Conservation (phyloP, 2,113 vertebrate species). For the Gallinago undulata region DNA sequence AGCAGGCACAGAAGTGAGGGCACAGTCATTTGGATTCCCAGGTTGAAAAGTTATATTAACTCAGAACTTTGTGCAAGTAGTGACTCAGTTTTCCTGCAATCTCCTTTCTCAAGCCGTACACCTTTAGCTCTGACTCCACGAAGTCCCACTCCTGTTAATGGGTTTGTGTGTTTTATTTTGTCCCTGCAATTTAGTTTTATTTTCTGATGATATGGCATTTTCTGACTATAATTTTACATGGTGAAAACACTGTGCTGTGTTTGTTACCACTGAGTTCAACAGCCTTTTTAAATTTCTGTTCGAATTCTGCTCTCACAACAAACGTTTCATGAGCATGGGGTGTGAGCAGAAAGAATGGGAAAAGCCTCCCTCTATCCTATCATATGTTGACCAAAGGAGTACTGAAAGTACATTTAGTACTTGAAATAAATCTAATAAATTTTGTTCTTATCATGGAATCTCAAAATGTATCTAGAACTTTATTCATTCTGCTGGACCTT, state of each 20-base stretch:
- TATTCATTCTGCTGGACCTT: neutral
- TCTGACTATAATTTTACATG: neutral
- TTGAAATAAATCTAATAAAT: neutral
- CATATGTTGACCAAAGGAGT: neutral
- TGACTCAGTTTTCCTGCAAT: neutral
- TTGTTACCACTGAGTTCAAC: neutral
- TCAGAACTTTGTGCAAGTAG: neutral
- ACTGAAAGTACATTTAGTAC: neutral
- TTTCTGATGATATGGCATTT: neutral
- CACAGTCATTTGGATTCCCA: neutral
- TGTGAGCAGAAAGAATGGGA: neutral
- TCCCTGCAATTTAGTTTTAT: neutral
- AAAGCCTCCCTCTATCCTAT: neutral
- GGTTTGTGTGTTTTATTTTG: neutral
- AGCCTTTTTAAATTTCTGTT: neutral
- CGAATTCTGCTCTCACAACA: neutral
- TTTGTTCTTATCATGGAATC: neutral
- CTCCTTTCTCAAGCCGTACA: neutral
- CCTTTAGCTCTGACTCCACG: neutral
- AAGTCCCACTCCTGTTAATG: fast-evolving
- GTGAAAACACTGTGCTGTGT: neutral
- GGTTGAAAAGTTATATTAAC: neutral
- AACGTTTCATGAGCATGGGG: neutral
- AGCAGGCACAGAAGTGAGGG: neutral
- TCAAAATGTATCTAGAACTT: neutral